These are phyloP conservation scores for Cabera pusaria DNA, from an alignment of 2,888 invertebrate genomes.

Conservation along the genomic window DNA sequence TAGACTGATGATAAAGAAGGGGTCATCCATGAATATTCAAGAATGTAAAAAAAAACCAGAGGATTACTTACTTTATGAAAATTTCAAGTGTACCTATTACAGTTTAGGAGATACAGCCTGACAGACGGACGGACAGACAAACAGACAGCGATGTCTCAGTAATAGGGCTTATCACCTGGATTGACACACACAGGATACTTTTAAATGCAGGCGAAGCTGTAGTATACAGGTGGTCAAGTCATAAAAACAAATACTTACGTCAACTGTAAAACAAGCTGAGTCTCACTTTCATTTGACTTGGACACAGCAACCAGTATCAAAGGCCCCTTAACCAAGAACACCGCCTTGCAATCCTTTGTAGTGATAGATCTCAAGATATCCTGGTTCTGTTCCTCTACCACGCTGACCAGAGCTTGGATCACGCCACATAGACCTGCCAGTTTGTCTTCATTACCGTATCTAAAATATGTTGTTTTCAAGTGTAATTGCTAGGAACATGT, in stretches of 20 bases:
- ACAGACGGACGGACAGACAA: too few species aligned
- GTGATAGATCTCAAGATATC: constrained; percentile 94
- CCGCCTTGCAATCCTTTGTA: constrained; percentile 93
- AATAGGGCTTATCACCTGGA: too few species aligned
- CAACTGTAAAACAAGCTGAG: constrained; percentile 92
- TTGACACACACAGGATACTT: too few species aligned
- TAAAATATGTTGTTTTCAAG: constrained; percentile 51
- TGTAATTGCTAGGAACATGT: constrained; percentile 1
- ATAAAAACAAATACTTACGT: constrained; percentile 91
- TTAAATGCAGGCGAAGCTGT: too few species aligned
- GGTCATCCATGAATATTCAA: too few species aligned
- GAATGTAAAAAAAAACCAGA: too few species aligned
- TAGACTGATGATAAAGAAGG: too few species aligned
- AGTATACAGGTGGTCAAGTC: too few species aligned
- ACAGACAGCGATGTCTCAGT: too few species aligned
- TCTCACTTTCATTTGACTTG: constrained; percentile 91
- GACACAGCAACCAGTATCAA: constrained; percentile 95
- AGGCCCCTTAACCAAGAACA: constrained; percentile 95
- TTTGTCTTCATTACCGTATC: constrained; percentile 96
- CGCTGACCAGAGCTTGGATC: constrained; percentile 96
- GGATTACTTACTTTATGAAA: too few species aligned
- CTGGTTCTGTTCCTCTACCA: constrained; percentile 91
- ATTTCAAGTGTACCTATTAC: too few species aligned
- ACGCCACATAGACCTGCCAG: constrained; percentile 97
- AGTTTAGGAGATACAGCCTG: too few species aligned